A percentile compares a stretch with the other conserved stretches of the same genome.
Conservation (phyloP, 2,797 vertebrate genomes). For the Notolepis coatsorum region DNA sequence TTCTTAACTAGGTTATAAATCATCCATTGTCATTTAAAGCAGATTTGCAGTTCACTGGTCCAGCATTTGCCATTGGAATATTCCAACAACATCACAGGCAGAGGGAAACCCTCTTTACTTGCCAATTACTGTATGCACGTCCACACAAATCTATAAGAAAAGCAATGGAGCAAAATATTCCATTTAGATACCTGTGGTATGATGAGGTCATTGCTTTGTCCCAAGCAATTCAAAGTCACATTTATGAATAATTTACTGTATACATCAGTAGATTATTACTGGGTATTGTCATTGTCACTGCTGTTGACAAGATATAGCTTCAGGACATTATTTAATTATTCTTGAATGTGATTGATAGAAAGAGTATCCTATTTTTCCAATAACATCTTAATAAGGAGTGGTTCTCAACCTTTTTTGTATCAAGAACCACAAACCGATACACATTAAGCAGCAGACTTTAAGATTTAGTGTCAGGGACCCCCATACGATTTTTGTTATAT, state of each 20-base stretch:
- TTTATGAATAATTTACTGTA: constrained; percentile 30
- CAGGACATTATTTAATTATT: not conserved
- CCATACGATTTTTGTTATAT: too few species aligned
- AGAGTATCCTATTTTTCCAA: not conserved
- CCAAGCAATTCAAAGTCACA: constrained; percentile 19
- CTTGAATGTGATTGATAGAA: not conserved
- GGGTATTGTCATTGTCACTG: constrained; percentile 4
- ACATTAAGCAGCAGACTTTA: too few species aligned
- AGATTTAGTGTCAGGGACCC: too few species aligned
- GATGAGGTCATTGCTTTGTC: constrained; percentile 38
- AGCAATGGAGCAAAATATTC: constrained; percentile 24
- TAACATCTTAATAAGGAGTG: too few species aligned
- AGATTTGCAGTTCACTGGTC: not conserved
- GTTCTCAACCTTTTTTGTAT: too few species aligned
- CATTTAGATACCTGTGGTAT: constrained; percentile 10
- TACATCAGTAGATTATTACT: constrained; percentile 42
- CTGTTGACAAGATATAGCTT: constrained; percentile 13
- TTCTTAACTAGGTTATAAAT: constrained; percentile 52
- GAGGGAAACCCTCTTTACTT: not conserved
- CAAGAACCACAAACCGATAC: too few species aligned
- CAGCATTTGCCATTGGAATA: not conserved
- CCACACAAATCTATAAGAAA: constrained; percentile 33
- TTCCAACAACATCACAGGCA: not conserved
- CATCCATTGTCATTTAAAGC: constrained; percentile 10
- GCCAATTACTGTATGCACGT: not conserved